phyloP scores from a whole-genome alignment of 2,888 invertebrate genomes.

The Neelides folsomi region DNA sequence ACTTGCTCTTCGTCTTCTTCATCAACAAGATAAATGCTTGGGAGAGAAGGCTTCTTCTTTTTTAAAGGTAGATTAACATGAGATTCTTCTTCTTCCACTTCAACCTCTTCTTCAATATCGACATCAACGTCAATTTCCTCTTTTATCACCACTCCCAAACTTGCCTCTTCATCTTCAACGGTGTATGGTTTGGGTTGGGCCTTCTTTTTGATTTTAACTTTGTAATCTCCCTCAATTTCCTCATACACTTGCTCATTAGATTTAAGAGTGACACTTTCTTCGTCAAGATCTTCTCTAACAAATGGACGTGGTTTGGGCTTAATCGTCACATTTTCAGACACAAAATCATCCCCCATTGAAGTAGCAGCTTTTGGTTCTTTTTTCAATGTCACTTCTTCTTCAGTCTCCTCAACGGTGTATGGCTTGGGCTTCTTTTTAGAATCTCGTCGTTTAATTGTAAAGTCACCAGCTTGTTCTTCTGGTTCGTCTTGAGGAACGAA shows the following conservation, averaged over 20 bases:
- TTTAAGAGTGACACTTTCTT: slow-evolving; percentile 23
- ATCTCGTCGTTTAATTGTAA: slow-evolving; percentile 16
- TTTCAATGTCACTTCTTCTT: slow-evolving; percentile 26
- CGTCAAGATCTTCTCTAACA: slow-evolving; percentile 25
- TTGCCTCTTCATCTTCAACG: slow-evolving; percentile 47
- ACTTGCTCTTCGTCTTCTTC: slow-evolving; percentile 44
- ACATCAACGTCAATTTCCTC: slow-evolving; percentile 42
- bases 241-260: slow-evolving; percentile 28
- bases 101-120: slow-evolving; percentile 43
- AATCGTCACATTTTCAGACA: slow-evolving; percentile 54
- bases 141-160: slow-evolving; percentile 9
- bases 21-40: slow-evolving; percentile 35
- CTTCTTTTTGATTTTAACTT: slow-evolving; percentile 59
- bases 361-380: slow-evolving; percentile 21
- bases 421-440: slow-evolving; percentile 11
- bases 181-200: slow-evolving; percentile 41
- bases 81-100: slow-evolving; percentile 46
- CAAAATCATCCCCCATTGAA: slow-evolving; percentile 31
- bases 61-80: slow-evolving; percentile 38
- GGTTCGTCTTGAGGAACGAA: slow-evolving; percentile 10
- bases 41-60: slow-evolving; percentile 20
- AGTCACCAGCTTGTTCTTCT: slow-evolving; percentile 19
- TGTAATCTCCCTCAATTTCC: slow-evolving; percentile 73
- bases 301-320: slow-evolving; percentile 46
- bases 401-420: slow-evolving; percentile 10